These are phyloP conservation scores for Lasioglossum baleicum DNA, from an alignment of 1,140 invertebrate genomes.

Conservation along the genomic window DNA sequence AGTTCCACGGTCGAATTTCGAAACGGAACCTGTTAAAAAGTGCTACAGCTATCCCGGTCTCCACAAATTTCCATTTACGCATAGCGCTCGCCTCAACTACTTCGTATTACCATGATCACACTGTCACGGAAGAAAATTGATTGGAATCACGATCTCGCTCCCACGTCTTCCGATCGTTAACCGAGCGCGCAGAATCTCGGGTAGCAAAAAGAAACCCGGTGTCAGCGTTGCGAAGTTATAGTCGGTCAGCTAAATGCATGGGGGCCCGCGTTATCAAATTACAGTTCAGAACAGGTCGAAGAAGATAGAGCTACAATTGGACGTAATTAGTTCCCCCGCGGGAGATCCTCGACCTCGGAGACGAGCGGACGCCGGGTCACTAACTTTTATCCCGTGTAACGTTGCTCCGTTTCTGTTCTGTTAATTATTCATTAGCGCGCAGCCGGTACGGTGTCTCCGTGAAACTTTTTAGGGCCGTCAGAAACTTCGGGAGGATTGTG, in stretches of 20 bases:
- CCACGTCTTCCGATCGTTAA: too few relatives aligned
- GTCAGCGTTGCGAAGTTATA: neutral
- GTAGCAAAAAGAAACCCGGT: too few relatives aligned
- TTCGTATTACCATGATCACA: too few relatives aligned
- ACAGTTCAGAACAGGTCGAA: constrained; percentile 1
- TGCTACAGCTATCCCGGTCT: too few relatives aligned
- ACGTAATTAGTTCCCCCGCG: constrained; percentile 22
- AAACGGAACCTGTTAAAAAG: too few relatives aligned
- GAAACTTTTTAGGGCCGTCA: constrained; percentile 8
- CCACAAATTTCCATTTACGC: too few relatives aligned
- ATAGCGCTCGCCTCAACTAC: too few relatives aligned
- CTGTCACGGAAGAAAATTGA: too few relatives aligned
- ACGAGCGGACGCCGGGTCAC: constrained; percentile 5
- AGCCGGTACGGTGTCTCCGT: neutral
- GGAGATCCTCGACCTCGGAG: constrained; percentile 2
- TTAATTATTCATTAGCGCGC: constrained; percentile 40
- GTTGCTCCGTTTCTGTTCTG: constrained; percentile 21
- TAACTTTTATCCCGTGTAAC: constrained; percentile 28
- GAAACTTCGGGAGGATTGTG: neutral
- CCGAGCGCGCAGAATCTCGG: too few relatives aligned
- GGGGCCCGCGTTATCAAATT: neutral
- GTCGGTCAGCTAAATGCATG: neutral
- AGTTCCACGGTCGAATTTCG: too few relatives aligned
- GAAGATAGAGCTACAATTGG: constrained; percentile 27
- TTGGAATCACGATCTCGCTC: too few relatives aligned